phyloP scores from a whole-genome alignment of 2,888 invertebrate genomes.

The Pilophorus perplexus region DNA sequence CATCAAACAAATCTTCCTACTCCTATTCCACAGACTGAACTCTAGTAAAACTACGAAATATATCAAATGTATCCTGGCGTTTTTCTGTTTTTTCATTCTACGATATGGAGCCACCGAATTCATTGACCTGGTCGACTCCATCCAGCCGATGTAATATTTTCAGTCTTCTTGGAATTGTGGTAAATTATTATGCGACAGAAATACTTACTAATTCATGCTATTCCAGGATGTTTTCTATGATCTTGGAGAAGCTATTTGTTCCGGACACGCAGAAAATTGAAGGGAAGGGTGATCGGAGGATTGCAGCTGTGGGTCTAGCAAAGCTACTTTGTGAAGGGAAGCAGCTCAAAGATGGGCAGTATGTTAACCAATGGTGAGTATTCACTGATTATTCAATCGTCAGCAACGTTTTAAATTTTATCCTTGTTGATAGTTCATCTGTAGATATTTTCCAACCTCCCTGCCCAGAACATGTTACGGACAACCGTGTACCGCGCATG shows the following conservation, averaged over 20 bases:
- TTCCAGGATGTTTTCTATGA: conserved; percentile 90
- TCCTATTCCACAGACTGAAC: conserved; percentile 90
- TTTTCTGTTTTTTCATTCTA: conserved; percentile 81
- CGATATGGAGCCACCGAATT: conserved; percentile 74
- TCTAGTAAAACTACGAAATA: conserved; percentile 94
- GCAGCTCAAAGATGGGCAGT: conserved; percentile 64
- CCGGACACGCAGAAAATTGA: conserved; percentile 83
- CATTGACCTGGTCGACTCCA: conserved; percentile 75
- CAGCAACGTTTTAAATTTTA: background rate
- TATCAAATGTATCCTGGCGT: conserved; percentile 84
- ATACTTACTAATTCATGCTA: too few species aligned
- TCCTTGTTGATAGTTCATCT: background rate
- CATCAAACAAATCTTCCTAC: conserved; percentile 81
- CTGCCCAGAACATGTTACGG: too few species aligned
- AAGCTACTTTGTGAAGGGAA: conserved; percentile 78
- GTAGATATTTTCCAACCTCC: background rate
- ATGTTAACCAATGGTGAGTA: conserved; percentile 57
- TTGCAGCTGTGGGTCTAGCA: conserved; percentile 85
- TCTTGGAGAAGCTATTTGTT: conserved; percentile 83
- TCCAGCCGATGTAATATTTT: conserved; percentile 71
- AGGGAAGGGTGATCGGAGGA: conserved; percentile 79
- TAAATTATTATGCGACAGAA: background rate
- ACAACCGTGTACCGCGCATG: too few species aligned
- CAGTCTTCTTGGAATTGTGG: background rate
- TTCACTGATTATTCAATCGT: too few species aligned